phyloP scores from a whole-genome alignment of 2,888 invertebrate species.

The Invenusta paracnida region DNA sequence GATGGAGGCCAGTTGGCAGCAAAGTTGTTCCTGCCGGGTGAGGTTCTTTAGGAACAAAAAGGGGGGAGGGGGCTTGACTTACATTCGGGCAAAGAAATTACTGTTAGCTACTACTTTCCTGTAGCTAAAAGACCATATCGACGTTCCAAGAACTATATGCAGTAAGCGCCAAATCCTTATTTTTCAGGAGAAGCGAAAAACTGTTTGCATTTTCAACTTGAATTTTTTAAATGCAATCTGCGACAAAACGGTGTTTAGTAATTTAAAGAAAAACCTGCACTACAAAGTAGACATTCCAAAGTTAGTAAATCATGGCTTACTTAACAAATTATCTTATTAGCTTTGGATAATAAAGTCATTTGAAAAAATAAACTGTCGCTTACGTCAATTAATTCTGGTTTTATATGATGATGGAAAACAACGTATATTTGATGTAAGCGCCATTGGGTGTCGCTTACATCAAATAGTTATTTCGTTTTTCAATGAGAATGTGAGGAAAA shows the following conservation, averaged over 20 bases:
- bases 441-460: neutral
- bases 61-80: no score
- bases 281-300: neutral
- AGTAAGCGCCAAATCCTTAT: neutral
- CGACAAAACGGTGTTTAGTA: neutral
- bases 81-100: no score
- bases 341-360: neutral
- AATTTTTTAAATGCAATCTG: neutral
- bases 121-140: no score
- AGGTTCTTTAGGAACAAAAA: constrained; percentile 66
- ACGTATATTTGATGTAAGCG: neutral
- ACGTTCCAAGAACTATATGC: neutral
- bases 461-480: neutral
- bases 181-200: neutral
- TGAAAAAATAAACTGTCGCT: neutral
- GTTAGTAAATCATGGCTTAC: neutral
- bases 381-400: neutral
- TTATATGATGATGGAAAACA: neutral
- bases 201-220: neutral
- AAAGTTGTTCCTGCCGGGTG: constrained; percentile 78
- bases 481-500: neutral
- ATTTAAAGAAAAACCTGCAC: neutral
- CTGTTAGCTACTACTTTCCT: no score
- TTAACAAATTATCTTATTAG: neutral
- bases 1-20: constrained; percentile 72